Evolutionary conservation across 30 jellyfish, hydroid and myxozoan genomes (phyloP).

Genomic region (Sanderia malayensis): DNA sequence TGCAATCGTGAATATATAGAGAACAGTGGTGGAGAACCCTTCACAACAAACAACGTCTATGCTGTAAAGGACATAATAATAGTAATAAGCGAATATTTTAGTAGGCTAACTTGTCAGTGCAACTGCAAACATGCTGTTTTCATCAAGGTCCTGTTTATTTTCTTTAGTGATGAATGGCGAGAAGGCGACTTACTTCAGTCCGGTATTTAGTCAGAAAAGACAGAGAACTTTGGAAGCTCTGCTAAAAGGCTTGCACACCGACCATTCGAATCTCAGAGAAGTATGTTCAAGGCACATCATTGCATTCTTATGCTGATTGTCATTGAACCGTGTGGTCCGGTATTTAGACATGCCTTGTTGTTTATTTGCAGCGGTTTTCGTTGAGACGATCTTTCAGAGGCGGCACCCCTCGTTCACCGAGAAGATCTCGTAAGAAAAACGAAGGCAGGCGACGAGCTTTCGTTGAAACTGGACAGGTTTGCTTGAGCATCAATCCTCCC

Average conservation of each 20-base stretch:
- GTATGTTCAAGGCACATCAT: no score
- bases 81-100: no score
- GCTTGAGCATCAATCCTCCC: neutral
- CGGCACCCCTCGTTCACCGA: conserved; percentile 54
- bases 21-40: no score
- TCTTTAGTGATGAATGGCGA: conserved; percentile 97
- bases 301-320: no score
- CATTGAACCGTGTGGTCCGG: no score
- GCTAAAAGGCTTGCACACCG: conserved; percentile 82
- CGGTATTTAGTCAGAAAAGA: conserved; percentile 92
- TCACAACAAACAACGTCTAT: no score
- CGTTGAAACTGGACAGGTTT: conserved; percentile 92
- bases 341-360: no score
- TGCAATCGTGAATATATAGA: no score
- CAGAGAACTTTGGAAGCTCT: conserved; percentile 95
- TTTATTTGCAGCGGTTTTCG: conserved; percentile 55
- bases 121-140: no score
- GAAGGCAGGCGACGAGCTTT: conserved; percentile 73
- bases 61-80: no score
- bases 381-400: conserved; percentile 47
- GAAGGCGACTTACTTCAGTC: conserved; percentile 96
- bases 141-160: no score
- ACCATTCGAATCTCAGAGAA: conserved; percentile 61
- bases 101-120: no score
- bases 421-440: conserved; percentile 58